Evolutionary conservation across 2,888 invertebrate species (phyloP).

Genomic region (Sesia apiformis): DNA sequence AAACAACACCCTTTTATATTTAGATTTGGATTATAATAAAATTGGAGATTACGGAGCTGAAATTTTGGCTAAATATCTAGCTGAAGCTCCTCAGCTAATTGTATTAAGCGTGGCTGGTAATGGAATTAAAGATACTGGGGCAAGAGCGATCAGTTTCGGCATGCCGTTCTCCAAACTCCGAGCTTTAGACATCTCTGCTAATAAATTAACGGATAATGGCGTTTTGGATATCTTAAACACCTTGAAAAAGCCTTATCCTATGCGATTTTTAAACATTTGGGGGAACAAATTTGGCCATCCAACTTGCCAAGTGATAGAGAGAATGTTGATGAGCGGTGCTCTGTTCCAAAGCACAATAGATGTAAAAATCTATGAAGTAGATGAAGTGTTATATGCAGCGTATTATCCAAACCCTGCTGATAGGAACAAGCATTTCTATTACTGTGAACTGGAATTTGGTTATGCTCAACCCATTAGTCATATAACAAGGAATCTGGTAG

Average conservation of each 20-base stretch:
- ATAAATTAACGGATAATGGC: slow-evolving; percentile 70
- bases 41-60: slow-evolving; percentile 76
- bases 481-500: slow-evolving; percentile 37
- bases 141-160: slow-evolving; percentile 67
- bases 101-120: slow-evolving; percentile 74
- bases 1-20: slow-evolving; percentile 67
- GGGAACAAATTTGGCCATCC: slow-evolving; percentile 50
- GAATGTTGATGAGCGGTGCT: slow-evolving; percentile 47
- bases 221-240: slow-evolving; percentile 69
- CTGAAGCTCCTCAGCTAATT: slow-evolving; percentile 57
- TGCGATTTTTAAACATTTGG: slow-evolving; percentile 57
- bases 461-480: slow-evolving; percentile 49
- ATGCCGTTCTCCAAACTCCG: slow-evolving; percentile 74
- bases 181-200: slow-evolving; percentile 72
- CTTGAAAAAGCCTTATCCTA: slow-evolving; percentile 63
- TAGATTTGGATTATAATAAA: slow-evolving; percentile 76
- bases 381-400: slow-evolving; percentile 40
- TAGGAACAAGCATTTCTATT: slow-evolving; percentile 71
- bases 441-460: slow-evolving; percentile 65
- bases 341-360: slow-evolving; percentile 54
- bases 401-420: slow-evolving; percentile 56
- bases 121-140: slow-evolving; percentile 71
- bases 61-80: slow-evolving; percentile 67
- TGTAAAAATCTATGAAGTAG: slow-evolving; percentile 46
- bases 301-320: slow-evolving; percentile 48